These are phyloP conservation scores for Enteromius paludinosus DNA, from an alignment of 2,797 vertebrate species.

Conservation along the genomic window DNA sequence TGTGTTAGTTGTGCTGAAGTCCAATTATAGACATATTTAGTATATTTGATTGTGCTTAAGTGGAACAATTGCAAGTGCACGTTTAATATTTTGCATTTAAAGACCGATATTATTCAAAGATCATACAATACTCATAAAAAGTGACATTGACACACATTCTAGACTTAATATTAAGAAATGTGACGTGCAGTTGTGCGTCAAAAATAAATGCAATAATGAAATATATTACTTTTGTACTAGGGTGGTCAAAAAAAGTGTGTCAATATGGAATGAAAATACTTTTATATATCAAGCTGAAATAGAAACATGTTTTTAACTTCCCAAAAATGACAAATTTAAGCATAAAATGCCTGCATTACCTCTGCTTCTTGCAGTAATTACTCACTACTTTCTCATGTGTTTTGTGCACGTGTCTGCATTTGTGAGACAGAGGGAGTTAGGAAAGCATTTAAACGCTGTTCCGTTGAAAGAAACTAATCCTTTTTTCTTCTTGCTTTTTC, in stretches of 20 bases:
- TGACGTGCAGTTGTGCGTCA: no score
- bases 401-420: constrained; percentile 11
- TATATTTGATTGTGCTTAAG: no score
- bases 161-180: no score
- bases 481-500: constrained; percentile 1
- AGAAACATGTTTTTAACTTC: neutral
- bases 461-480: constrained; percentile 28
- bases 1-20: neutral
- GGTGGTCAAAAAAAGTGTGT: neutral
- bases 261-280: neutral
- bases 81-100: no score
- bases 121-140: no score
- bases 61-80: no score
- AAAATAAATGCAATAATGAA: neutral
- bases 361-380: neutral
- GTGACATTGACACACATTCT: no score
- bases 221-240: neutral
- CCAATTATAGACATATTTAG: no score
- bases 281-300: neutral
- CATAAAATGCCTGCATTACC: neutral
- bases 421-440: neutral
- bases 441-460: neutral
- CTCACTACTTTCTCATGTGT: neutral
- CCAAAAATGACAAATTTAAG: neutral
- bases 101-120: no score